Conservation (phyloP, 2,888 invertebrate species). For the Microdon myrmicae region DNA sequence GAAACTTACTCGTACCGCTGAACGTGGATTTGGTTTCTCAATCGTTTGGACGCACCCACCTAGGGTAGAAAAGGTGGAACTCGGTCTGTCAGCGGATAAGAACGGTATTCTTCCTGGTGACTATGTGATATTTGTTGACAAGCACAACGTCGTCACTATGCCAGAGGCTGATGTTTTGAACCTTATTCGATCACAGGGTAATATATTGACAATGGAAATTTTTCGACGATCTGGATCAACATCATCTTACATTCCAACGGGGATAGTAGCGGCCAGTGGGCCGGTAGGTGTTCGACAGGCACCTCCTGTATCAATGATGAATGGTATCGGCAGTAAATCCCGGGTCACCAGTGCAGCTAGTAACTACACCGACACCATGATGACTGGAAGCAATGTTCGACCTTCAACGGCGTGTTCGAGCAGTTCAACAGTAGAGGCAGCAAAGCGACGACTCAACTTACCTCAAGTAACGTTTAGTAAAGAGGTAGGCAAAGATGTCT, state of each 20-base stretch:
- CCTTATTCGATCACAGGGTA: conserved; percentile 77
- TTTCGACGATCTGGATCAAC: conserved; percentile 69
- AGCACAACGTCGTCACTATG: conserved; percentile 86
- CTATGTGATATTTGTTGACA: conserved; percentile 88
- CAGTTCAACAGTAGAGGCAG: conserved; percentile 72
- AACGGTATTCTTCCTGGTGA: conserved; percentile 85
- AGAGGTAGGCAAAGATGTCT: conserved; percentile 91
- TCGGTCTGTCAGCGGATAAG: conserved; percentile 83
- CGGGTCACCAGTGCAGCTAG: conserved; percentile 54
- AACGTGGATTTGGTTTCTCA: conserved; percentile 84
- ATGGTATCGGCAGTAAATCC: conserved; percentile 53
- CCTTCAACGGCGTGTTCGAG: conserved; percentile 78
- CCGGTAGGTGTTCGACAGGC: conserved; percentile 32
- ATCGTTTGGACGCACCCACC: conserved; percentile 91
- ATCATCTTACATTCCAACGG: conserved; percentile 18
- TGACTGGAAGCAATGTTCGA: conserved; percentile 64
- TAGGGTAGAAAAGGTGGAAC: conserved; percentile 84
- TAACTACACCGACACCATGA: conserved; percentile 53
- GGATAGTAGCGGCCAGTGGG: conserved; percentile 39
- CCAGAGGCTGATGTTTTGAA: conserved; percentile 77
- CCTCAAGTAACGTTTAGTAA: conserved; percentile 88
- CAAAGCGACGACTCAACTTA: conserved; percentile 74
- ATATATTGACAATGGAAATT: conserved; percentile 76
- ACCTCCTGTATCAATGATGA: conserved; percentile 55
- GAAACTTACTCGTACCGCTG: conserved; percentile 69